Conservation (phyloP, 2,797 vertebrate species). For the Chaunax sp. region DNA sequence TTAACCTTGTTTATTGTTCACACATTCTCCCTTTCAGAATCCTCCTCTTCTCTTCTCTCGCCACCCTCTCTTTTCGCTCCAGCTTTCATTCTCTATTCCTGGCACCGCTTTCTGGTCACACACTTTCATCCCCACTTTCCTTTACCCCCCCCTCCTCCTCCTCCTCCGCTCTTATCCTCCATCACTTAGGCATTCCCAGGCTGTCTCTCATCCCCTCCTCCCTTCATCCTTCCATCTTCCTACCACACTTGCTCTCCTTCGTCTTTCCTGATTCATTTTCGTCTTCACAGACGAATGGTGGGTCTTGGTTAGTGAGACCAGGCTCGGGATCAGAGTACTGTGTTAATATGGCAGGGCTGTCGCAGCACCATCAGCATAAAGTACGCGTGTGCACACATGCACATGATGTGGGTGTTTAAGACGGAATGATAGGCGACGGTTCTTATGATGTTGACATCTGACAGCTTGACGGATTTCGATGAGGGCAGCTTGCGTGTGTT, state of each 20-base stretch:
- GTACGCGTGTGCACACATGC: constrained; percentile 34
- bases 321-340: constrained; percentile 60
- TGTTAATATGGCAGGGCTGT: constrained; percentile 72
- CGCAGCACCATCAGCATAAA: constrained; percentile 48
- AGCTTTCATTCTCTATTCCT: constrained; percentile 70
- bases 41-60: constrained; percentile 46
- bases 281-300: constrained; percentile 62
- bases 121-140: constrained; percentile 72
- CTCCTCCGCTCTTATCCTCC: constrained; percentile 48
- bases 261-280: constrained; percentile 62
- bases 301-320: constrained; percentile 73
- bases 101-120: constrained; percentile 59
- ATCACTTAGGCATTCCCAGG: constrained; percentile 68
- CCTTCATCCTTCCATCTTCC: constrained; percentile 64
- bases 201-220: constrained; percentile 57
- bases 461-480: constrained; percentile 56
- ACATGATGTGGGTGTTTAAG: constrained; percentile 60
- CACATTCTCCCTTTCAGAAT: constrained; percentile 40
- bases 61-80: constrained; percentile 50
- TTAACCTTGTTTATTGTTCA: constrained; percentile 71
- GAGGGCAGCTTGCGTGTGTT: constrained; percentile 46
- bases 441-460: constrained; percentile 62
- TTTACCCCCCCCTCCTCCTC: constrained; percentile 9
- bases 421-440: constrained; percentile 81
- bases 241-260: constrained; percentile 43